Base-by-base conservation (phyloP, 2,888 invertebrate species). In the Netelia inedita region DNA sequence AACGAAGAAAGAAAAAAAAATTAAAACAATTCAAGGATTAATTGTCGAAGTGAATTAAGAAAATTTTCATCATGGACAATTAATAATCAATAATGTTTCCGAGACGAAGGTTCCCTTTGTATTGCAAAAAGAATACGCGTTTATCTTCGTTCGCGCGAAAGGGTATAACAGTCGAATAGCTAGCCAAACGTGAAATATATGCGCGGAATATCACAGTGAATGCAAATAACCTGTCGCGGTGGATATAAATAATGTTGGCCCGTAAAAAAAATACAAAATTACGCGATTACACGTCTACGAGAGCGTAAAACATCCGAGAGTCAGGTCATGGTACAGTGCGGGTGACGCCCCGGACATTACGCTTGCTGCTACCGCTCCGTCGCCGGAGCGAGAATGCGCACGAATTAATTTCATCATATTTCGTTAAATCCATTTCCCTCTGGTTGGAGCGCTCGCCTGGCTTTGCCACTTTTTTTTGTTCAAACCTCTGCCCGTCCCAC, bases 401-500 rank as follows among this genome's bases (percentile, higher is more conserved):
- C 80, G 59, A 79, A 85, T 85, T 82, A 75, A 85, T 85, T 79
- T 72, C 43, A 79, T 74, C 69, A 66, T 79, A 82, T 85, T 85
- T 72, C 79, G 79, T 85, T 78, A 50, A 79, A 72, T 75, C 59
- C 65, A 46, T 53, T 43, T 43, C 41, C 63, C 63, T 41, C 65
- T 57, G 71, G 28, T 68, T 61, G 53, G 65, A 72, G 65, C 50
- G 79, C 66, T 14, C 28, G 28, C 28, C 41, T 16, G 43, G 53
- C 63, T 61, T 66, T 68, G 55, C 21, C 35, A 19, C 46, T 65
- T 21, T 43, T 61, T 81, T 19, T 66, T 41, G 19, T 63, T 79
- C 53, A 0, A 14, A 50, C 11, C 28, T 46, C 46, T 50, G 2
- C 9, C n/a, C 41, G 1, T 35, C 59, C 46, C 16, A 6, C n/a